Percentiles rank a stretch among this genome's conserved stretches.
Evolutionary conservation across 2,797 vertebrate species (phyloP).

Genomic region (Leuciscus waleckii): DNA sequence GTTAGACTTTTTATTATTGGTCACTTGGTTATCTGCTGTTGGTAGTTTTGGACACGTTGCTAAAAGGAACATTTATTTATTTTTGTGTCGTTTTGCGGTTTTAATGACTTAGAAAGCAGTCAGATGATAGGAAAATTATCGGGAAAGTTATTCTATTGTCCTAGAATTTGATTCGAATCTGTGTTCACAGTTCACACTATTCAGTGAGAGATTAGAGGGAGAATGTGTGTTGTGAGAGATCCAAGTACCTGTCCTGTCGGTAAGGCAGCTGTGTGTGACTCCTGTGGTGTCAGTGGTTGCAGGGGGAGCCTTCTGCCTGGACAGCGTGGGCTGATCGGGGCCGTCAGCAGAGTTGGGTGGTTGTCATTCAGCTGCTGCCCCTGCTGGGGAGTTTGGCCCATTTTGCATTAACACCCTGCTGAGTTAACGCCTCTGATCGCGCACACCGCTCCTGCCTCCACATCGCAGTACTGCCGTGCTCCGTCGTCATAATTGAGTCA

Average conservation of each 20-base stretch:
- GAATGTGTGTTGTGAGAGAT: constrained; percentile 57
- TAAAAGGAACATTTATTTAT: neutral
- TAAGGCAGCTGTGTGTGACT: constrained; percentile 73
- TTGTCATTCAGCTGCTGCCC: constrained; percentile 79
- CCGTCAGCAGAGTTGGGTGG: constrained; percentile 79
- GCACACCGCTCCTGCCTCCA: constrained; percentile 69
- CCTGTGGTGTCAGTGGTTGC: constrained; percentile 64
- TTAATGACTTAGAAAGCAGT: neutral
- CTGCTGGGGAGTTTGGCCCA: constrained; percentile 77
- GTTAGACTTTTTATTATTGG: neutral
- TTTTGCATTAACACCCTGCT: constrained; percentile 83
- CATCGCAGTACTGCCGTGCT: constrained; percentile 76
- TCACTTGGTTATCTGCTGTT: neutral
- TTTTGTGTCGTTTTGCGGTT: neutral
- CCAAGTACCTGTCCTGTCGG: constrained; percentile 68
- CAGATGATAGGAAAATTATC: neutral
- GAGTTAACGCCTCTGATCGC: constrained; percentile 85
- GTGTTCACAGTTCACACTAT: constrained; percentile 8
- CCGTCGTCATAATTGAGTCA: constrained; percentile 90
- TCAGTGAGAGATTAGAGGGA: neutral
- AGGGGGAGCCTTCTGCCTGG: constrained; percentile 66
- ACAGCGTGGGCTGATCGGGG: constrained; percentile 42
- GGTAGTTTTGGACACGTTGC: neutral
- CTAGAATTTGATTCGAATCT: neutral
- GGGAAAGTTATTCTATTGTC: neutral